Evolutionary conservation across 2,888 invertebrate genomes (phyloP).

Genomic region (Zootermopsis nevadensis): DNA sequence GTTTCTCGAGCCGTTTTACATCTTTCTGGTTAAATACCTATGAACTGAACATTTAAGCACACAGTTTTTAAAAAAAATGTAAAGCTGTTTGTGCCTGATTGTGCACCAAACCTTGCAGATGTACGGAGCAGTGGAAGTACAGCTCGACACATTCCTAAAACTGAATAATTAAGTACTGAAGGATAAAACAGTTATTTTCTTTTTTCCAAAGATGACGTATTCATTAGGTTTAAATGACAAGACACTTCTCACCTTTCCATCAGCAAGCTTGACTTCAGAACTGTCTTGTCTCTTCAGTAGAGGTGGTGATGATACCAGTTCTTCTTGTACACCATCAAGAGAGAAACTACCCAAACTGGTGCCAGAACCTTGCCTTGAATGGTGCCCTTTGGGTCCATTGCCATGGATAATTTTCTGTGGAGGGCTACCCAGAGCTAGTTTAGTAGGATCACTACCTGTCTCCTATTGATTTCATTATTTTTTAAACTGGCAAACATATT

Average conservation of each 20-base stretch:
- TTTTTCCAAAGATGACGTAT: too few species aligned
- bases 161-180: too few species aligned
- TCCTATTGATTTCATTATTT: conserved; percentile 91
- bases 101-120: too few species aligned
- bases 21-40: conserved; percentile 56
- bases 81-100: too few species aligned
- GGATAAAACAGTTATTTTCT: too few species aligned
- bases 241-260: conserved; percentile 59
- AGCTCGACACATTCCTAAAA: too few species aligned
- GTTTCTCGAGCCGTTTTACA: conserved; percentile 61
- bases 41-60: conserved; percentile 1
- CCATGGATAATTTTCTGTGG: conserved; percentile 61
- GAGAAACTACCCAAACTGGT: conserved; percentile 59
- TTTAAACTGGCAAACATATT: conserved; percentile 89
- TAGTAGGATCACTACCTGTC: conserved; percentile 82
- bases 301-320: conserved; percentile 65
- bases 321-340: conserved; percentile 59
- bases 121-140: too few species aligned
- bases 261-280: conserved; percentile 61
- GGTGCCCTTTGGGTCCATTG: conserved; percentile 64
- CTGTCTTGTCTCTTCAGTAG: conserved; percentile 63
- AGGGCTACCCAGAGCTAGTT: conserved; percentile 53
- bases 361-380: conserved; percentile 63
- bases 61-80: neutral
- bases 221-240: neutral